Conservation (phyloP, 2,797 vertebrate genomes). For the Botia kubotai region DNA sequence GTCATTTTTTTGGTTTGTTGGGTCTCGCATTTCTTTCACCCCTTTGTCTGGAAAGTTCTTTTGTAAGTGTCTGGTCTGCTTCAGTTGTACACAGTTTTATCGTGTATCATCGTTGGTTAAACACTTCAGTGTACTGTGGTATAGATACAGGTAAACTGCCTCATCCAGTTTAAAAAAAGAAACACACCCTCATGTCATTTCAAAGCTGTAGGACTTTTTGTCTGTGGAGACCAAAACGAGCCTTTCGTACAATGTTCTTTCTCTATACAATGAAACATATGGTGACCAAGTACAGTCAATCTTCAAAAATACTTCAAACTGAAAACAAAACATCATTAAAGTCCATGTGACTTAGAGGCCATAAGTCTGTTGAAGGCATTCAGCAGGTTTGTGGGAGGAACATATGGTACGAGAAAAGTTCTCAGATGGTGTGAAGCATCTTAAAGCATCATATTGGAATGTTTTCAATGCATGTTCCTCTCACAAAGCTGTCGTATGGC, state of each 20-base stretch:
- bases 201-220: not conserved
- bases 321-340: not conserved
- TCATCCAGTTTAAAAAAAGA: no score
- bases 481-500: not conserved
- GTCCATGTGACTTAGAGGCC: not conserved
- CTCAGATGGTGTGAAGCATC: not conserved
- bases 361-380: not conserved
- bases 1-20: not conserved
- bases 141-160: no score
- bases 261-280: not conserved
- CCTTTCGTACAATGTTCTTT: not conserved
- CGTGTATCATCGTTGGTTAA: no score
- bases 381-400: not conserved
- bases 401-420: not conserved
- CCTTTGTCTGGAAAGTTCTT: not conserved
- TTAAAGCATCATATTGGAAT: not conserved
- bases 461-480: not conserved
- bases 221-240: not conserved
- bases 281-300: not conserved
- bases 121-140: no score
- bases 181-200: not conserved
- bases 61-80: not conserved
- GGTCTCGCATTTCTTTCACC: not conserved
- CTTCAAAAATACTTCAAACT: not conserved
- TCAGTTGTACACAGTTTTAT: no score